phyloP scores from a whole-genome alignment of 2,113 vertebrate genomes.

The Tachycineta bicolor region DNA sequence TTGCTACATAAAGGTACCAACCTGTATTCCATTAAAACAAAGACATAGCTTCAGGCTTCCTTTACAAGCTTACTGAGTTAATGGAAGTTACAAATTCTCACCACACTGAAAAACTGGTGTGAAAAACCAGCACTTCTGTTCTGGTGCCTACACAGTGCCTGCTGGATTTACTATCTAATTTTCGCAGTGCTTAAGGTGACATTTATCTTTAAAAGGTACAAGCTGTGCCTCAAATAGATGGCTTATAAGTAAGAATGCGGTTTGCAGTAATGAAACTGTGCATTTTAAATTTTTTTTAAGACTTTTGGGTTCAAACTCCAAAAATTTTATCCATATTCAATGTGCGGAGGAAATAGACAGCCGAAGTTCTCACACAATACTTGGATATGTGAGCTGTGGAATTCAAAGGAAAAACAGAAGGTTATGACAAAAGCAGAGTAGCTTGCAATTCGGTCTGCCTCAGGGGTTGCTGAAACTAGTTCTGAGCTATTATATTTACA shows the following conservation, averaged over 20 bases:
- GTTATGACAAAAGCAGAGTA: neutral
- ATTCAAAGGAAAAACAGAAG: neutral
- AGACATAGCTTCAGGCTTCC: neutral
- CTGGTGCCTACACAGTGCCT: neutral
- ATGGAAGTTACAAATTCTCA: slow-evolving; percentile 17
- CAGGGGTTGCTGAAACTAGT: neutral
- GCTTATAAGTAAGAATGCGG: neutral
- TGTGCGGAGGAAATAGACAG: neutral
- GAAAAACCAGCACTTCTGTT: neutral
- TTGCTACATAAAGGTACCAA: neutral
- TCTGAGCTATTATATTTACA: neutral
- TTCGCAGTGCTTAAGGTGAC: neutral
- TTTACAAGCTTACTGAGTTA: neutral
- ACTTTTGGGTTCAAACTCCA: neutral
- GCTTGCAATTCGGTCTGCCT: neutral
- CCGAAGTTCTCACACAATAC: neutral
- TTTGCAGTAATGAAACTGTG: neutral
- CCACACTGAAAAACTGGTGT: neutral
- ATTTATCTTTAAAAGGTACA: neutral
- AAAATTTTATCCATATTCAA: neutral
- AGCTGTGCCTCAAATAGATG: neutral
- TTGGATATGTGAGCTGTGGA: neutral
- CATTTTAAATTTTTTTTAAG: neutral
- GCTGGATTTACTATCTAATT: neutral
- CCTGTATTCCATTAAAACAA: neutral